These are phyloP conservation scores for Cromileptes altivelis DNA, from an alignment of 2,113 vertebrate species.

Conservation along the genomic window DNA sequence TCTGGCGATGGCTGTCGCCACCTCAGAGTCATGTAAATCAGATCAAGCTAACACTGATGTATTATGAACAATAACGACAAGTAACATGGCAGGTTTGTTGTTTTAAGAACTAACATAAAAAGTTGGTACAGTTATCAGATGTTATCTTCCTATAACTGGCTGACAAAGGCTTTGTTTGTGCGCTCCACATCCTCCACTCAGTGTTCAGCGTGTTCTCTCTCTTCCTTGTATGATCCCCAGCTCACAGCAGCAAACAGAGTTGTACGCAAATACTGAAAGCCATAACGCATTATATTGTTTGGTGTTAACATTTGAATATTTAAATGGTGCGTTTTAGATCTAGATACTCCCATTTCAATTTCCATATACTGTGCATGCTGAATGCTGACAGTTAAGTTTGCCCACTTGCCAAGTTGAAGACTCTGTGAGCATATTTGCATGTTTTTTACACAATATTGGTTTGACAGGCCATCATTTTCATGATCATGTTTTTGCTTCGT, in stretches of 20 bases:
- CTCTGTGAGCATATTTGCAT: conserved; percentile 44
- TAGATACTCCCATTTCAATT: conserved; percentile 80
- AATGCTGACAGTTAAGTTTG: conserved; percentile 58
- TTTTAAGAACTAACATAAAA: conserved; percentile 11
- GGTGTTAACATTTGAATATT: conserved; percentile 86
- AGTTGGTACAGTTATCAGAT: conserved; percentile 29
- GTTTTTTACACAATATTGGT: conserved; percentile 23
- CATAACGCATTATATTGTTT: conserved; percentile 81
- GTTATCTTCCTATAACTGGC: conserved; percentile 41
- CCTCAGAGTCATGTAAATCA: background rate
- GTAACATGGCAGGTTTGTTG: background rate
- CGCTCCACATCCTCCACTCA: conserved; percentile 24
- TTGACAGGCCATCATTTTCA: conserved; percentile 10
- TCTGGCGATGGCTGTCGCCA: too few species aligned
- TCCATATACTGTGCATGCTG: conserved; percentile 71
- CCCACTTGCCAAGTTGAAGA: conserved; percentile 50
- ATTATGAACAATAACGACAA: background rate
- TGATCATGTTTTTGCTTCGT: conserved; percentile 41
- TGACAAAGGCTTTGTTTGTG: conserved; percentile 75
- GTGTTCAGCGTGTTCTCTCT: conserved; percentile 15
- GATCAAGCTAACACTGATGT: background rate
- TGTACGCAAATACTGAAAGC: conserved; percentile 84
- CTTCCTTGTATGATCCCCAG: conserved; percentile 52
- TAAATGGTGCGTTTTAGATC: conserved; percentile 83
- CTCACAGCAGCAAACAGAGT: conserved; percentile 79